Conservation (phyloP, 1,140 invertebrate species). For the Philaenus spumarius region DNA sequence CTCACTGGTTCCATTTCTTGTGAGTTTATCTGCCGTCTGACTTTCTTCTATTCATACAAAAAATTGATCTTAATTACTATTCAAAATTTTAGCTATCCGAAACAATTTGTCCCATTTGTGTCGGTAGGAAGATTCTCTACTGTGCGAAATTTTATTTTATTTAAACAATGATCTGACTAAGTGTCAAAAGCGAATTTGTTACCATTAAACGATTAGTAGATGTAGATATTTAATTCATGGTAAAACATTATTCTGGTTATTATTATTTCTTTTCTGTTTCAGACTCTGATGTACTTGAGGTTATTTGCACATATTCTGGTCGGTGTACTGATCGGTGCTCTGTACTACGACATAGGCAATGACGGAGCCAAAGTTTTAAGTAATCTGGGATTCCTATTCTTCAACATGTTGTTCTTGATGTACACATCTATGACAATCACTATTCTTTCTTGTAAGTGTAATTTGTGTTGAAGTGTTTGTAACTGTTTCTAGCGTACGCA, state of each 20-base stretch:
- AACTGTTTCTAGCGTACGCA: too few species aligned
- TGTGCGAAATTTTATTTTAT: too few species aligned
- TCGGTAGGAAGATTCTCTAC: too few species aligned
- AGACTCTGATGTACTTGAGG: constrained; percentile 92
- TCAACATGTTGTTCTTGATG: constrained; percentile 97
- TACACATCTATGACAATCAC: constrained; percentile 98
- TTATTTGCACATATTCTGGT: constrained; percentile 88
- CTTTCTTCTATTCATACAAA: too few species aligned
- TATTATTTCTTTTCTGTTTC: constrained; percentile 36
- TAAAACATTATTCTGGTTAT: too few species aligned
- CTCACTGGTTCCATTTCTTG: too few species aligned
- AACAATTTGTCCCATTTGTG: too few species aligned
- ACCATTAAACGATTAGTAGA: neutral
- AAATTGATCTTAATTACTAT: too few species aligned
- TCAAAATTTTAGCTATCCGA: too few species aligned
- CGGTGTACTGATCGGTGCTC: constrained; percentile 78
- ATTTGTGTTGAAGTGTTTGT: too few species aligned
- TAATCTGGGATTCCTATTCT: constrained; percentile 94
- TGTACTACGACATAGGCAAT: constrained; percentile 74
- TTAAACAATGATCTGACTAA: too few species aligned
- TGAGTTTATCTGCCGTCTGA: too few species aligned
- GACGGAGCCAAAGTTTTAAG: constrained; percentile 87
- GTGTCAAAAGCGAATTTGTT: neutral
- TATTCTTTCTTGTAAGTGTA: constrained; percentile 84
- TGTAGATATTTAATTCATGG: neutral